Conservation (phyloP, 2,113 vertebrate species). For the Bufo bufo region DNA sequence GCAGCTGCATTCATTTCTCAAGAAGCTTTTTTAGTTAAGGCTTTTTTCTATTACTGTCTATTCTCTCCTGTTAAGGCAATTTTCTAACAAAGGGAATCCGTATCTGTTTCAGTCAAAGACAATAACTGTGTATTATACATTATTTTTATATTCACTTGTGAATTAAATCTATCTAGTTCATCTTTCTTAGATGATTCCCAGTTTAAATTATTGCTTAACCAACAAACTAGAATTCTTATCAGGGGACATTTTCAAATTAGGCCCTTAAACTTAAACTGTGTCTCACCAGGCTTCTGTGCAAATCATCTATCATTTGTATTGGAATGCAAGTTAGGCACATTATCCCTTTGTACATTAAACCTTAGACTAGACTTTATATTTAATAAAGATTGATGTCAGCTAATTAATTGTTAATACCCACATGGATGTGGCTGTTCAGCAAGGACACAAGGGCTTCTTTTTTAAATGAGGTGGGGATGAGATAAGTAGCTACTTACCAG, state of each 20-base stretch:
- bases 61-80: background rate
- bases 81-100: background rate
- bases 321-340: background rate
- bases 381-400: background rate
- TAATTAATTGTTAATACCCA: no score
- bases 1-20: background rate
- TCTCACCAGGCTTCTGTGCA: background rate
- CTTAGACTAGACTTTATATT: background rate
- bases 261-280: conserved; percentile 2
- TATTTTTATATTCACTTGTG: background rate
- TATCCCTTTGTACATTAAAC: background rate
- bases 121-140: background rate
- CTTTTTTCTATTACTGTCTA: background rate
- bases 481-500: no score
- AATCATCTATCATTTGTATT: background rate
- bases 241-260: background rate
- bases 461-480: no score
- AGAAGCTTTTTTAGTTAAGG: background rate
- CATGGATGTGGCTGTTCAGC: no score
- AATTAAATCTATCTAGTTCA: conserved; percentile 11
- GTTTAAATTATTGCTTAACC: conserved; percentile 9
- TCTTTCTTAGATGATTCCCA: background rate
- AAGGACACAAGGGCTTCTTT: no score
- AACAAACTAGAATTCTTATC: conserved; percentile 11
- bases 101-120: background rate